Base-by-base conservation (phyloP, 2,888 invertebrate species). In the Pseudococcus jackbeardsleyi region DNA sequence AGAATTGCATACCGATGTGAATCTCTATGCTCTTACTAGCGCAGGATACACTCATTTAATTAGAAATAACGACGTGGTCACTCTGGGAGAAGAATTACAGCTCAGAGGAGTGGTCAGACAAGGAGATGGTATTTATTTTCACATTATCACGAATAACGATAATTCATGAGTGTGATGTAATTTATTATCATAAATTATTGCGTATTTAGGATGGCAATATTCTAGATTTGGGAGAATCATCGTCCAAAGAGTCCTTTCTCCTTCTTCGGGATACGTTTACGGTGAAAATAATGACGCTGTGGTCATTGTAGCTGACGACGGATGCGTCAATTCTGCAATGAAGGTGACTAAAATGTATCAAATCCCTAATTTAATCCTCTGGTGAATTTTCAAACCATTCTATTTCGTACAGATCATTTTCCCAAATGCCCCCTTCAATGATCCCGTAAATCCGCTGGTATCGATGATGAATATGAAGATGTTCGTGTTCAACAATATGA, bases 401-500 rank as follows among this genome's bases (percentile, higher is more conserved):
- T 8, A 15, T 68, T 22, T 89, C 3, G n/a, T 59, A 33, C 26
- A 89, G 89, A 19, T 89, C 22, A 84, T 89, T 39, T 87, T 88
- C 42, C 89, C 88, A 26, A 54, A 77, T 39, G 82, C 59, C 17
- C 89, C 86, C n/a, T 72, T 84, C 88, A 88, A 85, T 50, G 86
- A 85, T 64, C 86, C 86, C 17, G 68, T 22, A 19, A 85, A 88
- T 48, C 86, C 89, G 22, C 50, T 89, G 17, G 64, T 84, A 33
- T 86, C 88, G 12, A 68, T 86, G 82, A 19, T 89, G 82, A 86
- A 68, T 46, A 72, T 89, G 72, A 77, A 93, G 85, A 93, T 94
- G 0, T 93, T 94, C 72, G 92, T 94, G 92, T 94, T 94, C 90
- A 93, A 94, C 89, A 93, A 93, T 17, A 93, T 94, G 92, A 92